Evolutionary conservation across 37 sponge, comb jelly and placozoan species (phyloP), one percentile per base, ranked within the genome.

Genomic region (Eunapius fragilis): DNA sequence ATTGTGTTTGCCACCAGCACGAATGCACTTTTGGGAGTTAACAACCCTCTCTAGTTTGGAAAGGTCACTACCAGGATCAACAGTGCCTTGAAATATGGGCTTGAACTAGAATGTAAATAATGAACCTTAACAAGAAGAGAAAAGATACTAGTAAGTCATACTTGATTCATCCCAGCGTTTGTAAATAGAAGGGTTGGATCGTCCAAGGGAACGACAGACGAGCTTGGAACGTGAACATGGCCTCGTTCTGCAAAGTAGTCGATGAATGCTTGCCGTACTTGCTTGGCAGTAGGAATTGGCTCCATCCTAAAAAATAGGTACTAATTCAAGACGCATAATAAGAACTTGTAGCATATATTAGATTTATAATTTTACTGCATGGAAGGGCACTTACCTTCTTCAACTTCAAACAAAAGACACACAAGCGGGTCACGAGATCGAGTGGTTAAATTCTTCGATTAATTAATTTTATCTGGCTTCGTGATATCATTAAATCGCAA

Each of bases 111-210:
- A 77, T 0, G 78, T 71, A 58, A 76, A 45, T 25, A 86, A 28
- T 25, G 25, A 25, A 14, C 4, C 13, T 3, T 33, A 72, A 28
- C 13, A 69, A 68, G 84, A 28, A 17, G 77, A 27, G 50, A n/a
- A 13, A 11, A 31, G 33, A 76, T 35, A 25, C 12, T 10, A 25
- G 13, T 6, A 49, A 2, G 38, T 19, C 87, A 36, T 34, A 94
- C 97, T 88, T 99, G 99, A 38, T 99, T 99, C 99, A 99, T 99
- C 45, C 99, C 99, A 71, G 99, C 99, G 89, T 99, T 99, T 31
- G 99, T 81, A 73, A 99, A 99, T 32, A 99, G 89, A 25, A 99
- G 90, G 4, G 98, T 96, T n/a, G 93, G 93, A 75, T 99, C 99
- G 85, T 97, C 98, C 47, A 88, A 91, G 14, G 99, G 99, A 1